A percentile compares a stretch with the other conserved stretches of the same genome.
These are phyloP conservation scores for Sebastes matsubarae DNA, from an alignment of 2,797 vertebrate species.

Conservation along the genomic window DNA sequence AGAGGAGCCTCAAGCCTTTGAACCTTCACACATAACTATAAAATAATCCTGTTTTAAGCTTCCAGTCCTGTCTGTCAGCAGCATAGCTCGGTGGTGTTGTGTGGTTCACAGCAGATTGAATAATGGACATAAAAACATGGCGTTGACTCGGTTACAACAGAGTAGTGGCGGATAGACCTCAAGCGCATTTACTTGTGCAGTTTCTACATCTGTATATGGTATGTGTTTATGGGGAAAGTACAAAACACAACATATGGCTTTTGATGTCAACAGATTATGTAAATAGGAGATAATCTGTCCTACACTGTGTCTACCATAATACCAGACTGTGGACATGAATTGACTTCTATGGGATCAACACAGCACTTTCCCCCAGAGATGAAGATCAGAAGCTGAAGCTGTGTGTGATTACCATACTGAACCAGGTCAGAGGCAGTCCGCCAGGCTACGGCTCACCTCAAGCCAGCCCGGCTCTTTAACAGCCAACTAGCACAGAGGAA, in stretches of 20 bases:
- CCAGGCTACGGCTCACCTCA: conserved; percentile 43
- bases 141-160: background rate
- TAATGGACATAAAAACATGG: conserved; percentile 2
- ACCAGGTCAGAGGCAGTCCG: conserved; percentile 41
- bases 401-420: conserved; percentile 48
- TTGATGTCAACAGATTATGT: conserved; percentile 46
- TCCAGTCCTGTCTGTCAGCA: conserved; percentile 19
- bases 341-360: conserved; percentile 18
- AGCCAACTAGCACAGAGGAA: conserved; percentile 51
- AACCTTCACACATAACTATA: conserved; percentile 42
- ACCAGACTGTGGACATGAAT: background rate
- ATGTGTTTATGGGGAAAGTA: background rate
- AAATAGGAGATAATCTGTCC: conserved; percentile 36
- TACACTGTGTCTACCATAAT: background rate
- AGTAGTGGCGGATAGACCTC: background rate
- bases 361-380: conserved; percentile 8
- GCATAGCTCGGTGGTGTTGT: background rate
- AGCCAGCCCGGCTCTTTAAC: conserved; percentile 25
- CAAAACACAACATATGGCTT: conserved; percentile 29
- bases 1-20: conserved; percentile 37
- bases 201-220: conserved; percentile 1
- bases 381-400: conserved; percentile 35
- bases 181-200: background rate
- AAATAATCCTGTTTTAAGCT: conserved; percentile 42
- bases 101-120: conserved; percentile 4